Evolutionary conservation across 1,140 invertebrate species (phyloP).

Genomic region (Macrobrachium nipponense): DNA sequence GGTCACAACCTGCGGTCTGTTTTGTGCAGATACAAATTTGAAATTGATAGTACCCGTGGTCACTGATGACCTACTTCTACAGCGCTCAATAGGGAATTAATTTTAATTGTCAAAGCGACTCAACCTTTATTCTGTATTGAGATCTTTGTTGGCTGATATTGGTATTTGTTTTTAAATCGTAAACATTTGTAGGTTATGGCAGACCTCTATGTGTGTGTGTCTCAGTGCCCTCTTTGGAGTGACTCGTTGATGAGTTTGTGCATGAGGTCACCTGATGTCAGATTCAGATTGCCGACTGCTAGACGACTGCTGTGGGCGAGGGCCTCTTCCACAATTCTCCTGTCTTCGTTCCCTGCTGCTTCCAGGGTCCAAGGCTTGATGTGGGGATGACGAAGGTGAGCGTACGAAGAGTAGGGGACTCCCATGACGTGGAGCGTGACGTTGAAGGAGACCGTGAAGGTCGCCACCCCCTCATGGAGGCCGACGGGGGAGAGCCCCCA

Average conservation of each 20-base stretch:
- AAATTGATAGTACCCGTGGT: too few species aligned
- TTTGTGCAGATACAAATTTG: too few species aligned
- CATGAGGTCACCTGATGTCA: constrained; percentile 16
- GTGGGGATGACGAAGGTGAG: background rate
- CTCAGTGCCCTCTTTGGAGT: background rate
- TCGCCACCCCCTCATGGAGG: constrained; percentile 22
- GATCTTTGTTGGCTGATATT: too few species aligned
- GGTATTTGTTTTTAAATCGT: too few species aligned
- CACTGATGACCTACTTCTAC: too few species aligned
- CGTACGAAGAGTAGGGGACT: constrained; percentile 28
- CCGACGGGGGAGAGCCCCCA: constrained; percentile 32
- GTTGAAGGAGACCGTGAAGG: constrained; percentile 6
- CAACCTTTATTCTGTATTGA: too few species aligned
- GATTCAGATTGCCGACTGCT: background rate
- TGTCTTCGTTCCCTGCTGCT: background rate
- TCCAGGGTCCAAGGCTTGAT: constrained; percentile 21
- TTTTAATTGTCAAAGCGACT: too few species aligned
- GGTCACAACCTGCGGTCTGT: too few species aligned
- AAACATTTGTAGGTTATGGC: background rate
- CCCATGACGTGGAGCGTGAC: constrained; percentile 36
- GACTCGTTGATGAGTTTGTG: background rate
- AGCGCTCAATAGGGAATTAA: too few species aligned
- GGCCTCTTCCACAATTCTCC: constrained; percentile 5
- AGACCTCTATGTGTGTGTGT: too few species aligned
- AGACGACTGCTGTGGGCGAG: constrained; percentile 9